Evolutionary conservation across 2,888 invertebrate genomes (phyloP).

Genomic region (Trypoxylon attenuatum): DNA sequence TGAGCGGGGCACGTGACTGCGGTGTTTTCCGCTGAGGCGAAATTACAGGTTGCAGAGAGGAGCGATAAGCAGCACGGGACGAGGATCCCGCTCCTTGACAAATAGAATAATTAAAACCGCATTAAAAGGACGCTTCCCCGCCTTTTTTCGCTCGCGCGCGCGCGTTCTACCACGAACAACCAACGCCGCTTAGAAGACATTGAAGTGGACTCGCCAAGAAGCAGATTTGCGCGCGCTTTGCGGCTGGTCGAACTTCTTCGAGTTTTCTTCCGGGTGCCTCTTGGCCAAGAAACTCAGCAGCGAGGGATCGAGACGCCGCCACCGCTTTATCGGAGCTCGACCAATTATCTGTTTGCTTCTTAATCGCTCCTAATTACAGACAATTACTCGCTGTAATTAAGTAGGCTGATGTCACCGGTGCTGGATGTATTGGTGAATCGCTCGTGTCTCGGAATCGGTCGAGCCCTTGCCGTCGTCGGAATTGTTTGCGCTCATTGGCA

Average conservation of each 20-base stretch:
- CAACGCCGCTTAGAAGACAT: neutral
- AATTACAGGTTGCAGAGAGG: constrained; percentile 49
- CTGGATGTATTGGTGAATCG: constrained; percentile 50
- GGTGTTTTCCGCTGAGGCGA: constrained; percentile 43
- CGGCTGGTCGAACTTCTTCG: neutral
- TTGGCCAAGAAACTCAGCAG: constrained; percentile 15
- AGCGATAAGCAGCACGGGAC: constrained; percentile 28
- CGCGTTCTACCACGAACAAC: neutral
- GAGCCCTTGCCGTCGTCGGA: constrained; percentile 25
- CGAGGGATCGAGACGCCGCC: constrained; percentile 13
- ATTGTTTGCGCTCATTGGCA: constrained; percentile 16
- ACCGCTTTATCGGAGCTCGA: constrained; percentile 52
- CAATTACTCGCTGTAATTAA: constrained; percentile 68
- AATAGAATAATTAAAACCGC: constrained; percentile 71
- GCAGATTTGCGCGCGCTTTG: neutral
- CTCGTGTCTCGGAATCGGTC: constrained; percentile 41
- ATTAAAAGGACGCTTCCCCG: constrained; percentile 51
- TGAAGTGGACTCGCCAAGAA: neutral
- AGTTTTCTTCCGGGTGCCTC: neutral
- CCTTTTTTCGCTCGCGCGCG: constrained; percentile 8
- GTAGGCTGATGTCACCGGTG: constrained; percentile 59
- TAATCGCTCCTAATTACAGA: constrained; percentile 67
- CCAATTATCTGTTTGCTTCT: constrained; percentile 68
- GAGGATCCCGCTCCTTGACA: constrained; percentile 46
- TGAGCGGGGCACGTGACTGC: constrained; percentile 47